Percentiles rank a stretch among this genome's conserved stretches.
These are phyloP conservation scores for Tachina grossa DNA, from an alignment of 2,888 invertebrate genomes.

Conservation along the genomic window DNA sequence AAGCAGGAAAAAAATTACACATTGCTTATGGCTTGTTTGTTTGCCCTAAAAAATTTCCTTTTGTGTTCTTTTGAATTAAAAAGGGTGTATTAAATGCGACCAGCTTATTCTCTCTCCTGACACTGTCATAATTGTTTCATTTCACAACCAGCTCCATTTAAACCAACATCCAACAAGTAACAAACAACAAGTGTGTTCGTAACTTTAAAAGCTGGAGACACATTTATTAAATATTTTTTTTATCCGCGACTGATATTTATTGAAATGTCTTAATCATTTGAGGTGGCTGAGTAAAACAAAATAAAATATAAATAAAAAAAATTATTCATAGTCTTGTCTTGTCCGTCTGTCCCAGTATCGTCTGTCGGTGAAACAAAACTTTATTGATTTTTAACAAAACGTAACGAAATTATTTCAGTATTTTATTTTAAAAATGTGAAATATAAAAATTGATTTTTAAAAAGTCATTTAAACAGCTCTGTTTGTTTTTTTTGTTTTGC, in stretches of 20 bases:
- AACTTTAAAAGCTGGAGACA: slow-evolving; percentile 60
- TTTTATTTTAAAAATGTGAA: slow-evolving; percentile 28
- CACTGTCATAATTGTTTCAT: slow-evolving; percentile 15
- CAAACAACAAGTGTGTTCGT: slow-evolving; percentile 52
- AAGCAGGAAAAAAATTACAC: too few species aligned
- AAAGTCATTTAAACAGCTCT: too few species aligned
- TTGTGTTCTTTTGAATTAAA: not conserved
- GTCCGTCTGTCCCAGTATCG: not conserved
- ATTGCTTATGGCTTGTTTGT: not conserved
- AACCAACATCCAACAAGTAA: slow-evolving; percentile 29
- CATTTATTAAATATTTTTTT: slow-evolving; percentile 66
- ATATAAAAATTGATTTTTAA: slow-evolving; percentile 3
- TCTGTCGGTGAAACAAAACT: slow-evolving; percentile 5
- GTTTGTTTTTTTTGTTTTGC: not conserved
- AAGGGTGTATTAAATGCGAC: not conserved
- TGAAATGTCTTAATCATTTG: slow-evolving; percentile 69
- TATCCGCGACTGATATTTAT: slow-evolving; percentile 49
- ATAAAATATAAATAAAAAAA: not conserved
- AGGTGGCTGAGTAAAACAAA: slow-evolving; percentile 36
- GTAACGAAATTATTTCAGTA: not conserved
- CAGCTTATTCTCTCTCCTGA: not conserved
- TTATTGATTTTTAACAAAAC: slow-evolving; percentile 21
- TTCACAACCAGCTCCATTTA: slow-evolving; percentile 16
- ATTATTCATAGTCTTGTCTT: not conserved
- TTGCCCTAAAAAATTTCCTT: not conserved